Evolutionary conservation across 2,797 vertebrate genomes (phyloP).

Genomic region (Phoeniculus purpureus): DNA sequence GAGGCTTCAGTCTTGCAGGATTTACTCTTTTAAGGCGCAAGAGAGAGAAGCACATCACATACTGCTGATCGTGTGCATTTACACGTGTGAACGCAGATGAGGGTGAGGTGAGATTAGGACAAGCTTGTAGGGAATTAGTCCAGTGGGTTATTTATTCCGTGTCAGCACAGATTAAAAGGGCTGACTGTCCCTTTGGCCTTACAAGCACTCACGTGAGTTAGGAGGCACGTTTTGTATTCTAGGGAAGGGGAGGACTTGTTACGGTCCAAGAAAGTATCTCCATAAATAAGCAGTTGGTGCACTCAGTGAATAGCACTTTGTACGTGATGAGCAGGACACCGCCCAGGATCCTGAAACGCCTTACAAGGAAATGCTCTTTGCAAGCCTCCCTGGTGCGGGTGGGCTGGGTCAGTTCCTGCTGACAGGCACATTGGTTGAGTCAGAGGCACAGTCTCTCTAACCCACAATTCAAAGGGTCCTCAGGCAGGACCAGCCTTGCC

Average conservation of each 20-base stretch:
- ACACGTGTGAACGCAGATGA: slow-evolving; percentile 4
- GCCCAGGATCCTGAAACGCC: not conserved
- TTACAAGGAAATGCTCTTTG: not conserved
- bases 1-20: slow-evolving; percentile 31
- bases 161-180: slow-evolving; percentile 54
- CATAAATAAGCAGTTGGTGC: not conserved
- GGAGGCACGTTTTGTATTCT: not conserved
- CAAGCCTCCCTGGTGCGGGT: not conserved
- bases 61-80: not conserved
- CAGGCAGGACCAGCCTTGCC: not conserved
- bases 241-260: not conserved
- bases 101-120: slow-evolving; percentile 62
- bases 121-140: slow-evolving; percentile 60
- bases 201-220: not conserved
- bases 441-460: not conserved
- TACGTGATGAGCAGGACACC: not conserved
- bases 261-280: not conserved
- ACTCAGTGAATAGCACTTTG: not conserved
- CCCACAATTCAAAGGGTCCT: not conserved
- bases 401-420: not conserved
- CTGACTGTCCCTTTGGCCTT: slow-evolving; percentile 5
- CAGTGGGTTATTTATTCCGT: slow-evolving; percentile 67
- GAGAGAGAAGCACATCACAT: not conserved
- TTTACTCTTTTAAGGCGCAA: slow-evolving; percentile 26
- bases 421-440: not conserved